Evolutionary conservation across 1,140 invertebrate species (phyloP).

Genomic region (Brachionus manjavacas): DNA sequence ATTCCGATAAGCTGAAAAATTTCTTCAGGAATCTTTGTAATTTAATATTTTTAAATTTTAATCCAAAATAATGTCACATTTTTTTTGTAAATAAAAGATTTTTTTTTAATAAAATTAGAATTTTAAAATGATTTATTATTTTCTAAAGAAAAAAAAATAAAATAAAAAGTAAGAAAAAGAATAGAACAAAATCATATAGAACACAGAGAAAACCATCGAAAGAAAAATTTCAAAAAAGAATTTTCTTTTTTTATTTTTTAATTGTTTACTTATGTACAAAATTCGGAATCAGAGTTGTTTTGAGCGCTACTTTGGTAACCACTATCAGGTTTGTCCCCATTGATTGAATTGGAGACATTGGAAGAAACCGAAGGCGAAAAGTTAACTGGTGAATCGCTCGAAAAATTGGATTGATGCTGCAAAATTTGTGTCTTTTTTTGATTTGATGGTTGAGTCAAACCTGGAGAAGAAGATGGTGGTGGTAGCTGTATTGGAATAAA

Average conservation of each 20-base stretch:
- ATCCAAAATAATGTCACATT: no score
- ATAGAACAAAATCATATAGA: background rate
- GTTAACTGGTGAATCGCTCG: background rate
- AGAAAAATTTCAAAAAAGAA: background rate
- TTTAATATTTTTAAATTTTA: no score
- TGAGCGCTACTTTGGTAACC: conserved; percentile 33
- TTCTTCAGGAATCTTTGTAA: no score
- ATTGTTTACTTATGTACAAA: background rate
- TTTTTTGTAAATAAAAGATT: no score
- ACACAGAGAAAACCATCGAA: background rate
- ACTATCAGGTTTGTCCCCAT: conserved; percentile 23
- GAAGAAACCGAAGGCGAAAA: conserved; percentile 22
- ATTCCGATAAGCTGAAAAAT: no score
- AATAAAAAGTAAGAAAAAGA: background rate
- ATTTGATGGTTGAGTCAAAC: background rate
- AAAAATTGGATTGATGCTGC: background rate
- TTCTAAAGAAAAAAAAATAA: background rate
- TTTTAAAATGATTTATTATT: background rate
- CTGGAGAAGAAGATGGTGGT: background rate
- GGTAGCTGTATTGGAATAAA: conserved; percentile 39
- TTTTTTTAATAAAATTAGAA: no score
- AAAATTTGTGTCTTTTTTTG: background rate
- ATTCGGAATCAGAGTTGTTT: conserved; percentile 38
- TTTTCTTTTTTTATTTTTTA: background rate
- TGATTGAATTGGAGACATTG: background rate